Conservation (phyloP, 30 jellyfish, hydroid and myxozoan genomes). For the Turritopsis dohrnii region DNA sequence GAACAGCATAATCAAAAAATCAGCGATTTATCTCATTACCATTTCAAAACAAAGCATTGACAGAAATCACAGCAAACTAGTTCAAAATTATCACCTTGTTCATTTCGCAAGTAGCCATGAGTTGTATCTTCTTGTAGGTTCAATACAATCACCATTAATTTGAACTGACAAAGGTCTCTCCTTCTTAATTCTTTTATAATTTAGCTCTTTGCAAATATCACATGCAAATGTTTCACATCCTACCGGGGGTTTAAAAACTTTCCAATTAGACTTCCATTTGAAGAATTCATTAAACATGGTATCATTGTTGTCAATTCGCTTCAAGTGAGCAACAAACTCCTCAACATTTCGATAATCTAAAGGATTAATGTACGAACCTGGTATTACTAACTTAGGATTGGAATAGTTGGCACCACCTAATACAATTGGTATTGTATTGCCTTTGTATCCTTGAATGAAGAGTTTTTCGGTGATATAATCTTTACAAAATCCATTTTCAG, state of each 20-base stretch:
- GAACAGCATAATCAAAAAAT: too few relatives aligned
- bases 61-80: too few relatives aligned
- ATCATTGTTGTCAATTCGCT: conserved; percentile 54
- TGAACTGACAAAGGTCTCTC: background rate
- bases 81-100: too few relatives aligned
- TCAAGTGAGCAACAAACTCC: conserved; percentile 43
- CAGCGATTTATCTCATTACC: too few relatives aligned
- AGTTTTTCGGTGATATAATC: conserved; percentile 90
- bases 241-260: background rate
- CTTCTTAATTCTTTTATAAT: background rate
- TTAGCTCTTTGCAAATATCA: conserved; percentile 17
- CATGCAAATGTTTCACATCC: conserved; percentile 20
- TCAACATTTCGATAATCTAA: conserved; percentile 41
- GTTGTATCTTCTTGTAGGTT: background rate
- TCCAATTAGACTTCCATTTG: conserved; percentile 55
- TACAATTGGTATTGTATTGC: conserved; percentile 71
- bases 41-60: too few relatives aligned
- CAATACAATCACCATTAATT: background rate
- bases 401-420: conserved; percentile 80
- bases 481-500: conserved; percentile 68
- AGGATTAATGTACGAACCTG: conserved; percentile 77
- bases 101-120: background rate
- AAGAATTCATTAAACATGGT: conserved; percentile 69
- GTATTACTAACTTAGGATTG: conserved; percentile 64
- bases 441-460: conserved; percentile 49